Conservation (phyloP, 1,140 invertebrate genomes). For the Drosophila pectinifera region DNA sequence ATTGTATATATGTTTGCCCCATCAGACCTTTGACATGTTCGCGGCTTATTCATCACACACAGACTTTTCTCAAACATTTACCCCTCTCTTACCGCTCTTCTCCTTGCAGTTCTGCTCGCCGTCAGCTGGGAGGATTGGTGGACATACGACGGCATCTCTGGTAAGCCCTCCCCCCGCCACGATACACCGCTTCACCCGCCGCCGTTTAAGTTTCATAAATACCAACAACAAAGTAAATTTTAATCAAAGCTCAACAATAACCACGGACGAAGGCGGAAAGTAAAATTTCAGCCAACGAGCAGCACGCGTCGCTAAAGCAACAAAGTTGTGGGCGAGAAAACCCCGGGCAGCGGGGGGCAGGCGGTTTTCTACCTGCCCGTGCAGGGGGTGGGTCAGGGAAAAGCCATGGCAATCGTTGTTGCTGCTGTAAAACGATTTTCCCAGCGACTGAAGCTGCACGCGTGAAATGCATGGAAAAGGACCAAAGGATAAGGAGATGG, state of each 20-base stretch:
- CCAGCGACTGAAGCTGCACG: slow-evolving; percentile 52
- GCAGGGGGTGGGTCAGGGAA: neutral
- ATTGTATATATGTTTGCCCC: neutral
- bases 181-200: no score
- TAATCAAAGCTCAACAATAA: slow-evolving; percentile 71
- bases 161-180: slow-evolving; percentile 86
- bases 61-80: slow-evolving; percentile 1
- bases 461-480: slow-evolving; percentile 52
- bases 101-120: slow-evolving; percentile 85
- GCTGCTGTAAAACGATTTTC: slow-evolving; percentile 57
- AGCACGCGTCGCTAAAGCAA: slow-evolving; percentile 56
- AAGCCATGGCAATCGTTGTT: slow-evolving; percentile 25
- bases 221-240: slow-evolving; percentile 70
- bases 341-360: slow-evolving; percentile 7
- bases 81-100: slow-evolving; percentile 9
- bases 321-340: slow-evolving; percentile 53
- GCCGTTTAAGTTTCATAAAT: slow-evolving; percentile 61
- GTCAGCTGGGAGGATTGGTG: slow-evolving; percentile 97
- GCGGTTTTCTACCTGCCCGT: slow-evolving; percentile 23
- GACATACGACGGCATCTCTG: slow-evolving; percentile 97
- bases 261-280: slow-evolving; percentile 42
- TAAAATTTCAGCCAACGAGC: slow-evolving; percentile 55
- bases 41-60: slow-evolving; percentile 11
- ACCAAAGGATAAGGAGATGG: neutral
- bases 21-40: slow-evolving; percentile 24